Conservation (phyloP, 2,888 invertebrate species). For the Masnerella sp. region DNA sequence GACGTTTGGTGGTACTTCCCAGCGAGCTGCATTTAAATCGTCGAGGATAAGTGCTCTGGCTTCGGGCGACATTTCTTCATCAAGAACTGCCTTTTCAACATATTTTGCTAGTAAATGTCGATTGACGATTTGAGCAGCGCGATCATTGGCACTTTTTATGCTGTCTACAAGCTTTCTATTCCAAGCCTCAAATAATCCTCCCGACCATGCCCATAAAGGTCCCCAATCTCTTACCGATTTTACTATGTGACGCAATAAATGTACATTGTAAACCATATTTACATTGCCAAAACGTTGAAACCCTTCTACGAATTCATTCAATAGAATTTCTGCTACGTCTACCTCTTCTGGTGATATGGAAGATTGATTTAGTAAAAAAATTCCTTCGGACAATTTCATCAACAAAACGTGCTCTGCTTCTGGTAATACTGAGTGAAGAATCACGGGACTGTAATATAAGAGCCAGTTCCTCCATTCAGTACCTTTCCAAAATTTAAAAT, state of each 20-base stretch:
- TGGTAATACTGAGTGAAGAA: neutral
- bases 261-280: no score
- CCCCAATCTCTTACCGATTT: neutral
- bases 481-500: neutral
- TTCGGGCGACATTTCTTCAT: neutral
- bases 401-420: neutral
- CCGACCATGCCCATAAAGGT: neutral
- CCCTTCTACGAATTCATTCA: conserved; percentile 19
- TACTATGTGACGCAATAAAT: no score
- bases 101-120: conserved; percentile 12
- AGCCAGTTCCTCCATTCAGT: neutral
- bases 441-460: neutral
- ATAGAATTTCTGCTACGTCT: conserved; percentile 18
- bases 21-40: conserved; percentile 2
- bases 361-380: conserved; percentile 14
- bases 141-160: conserved; percentile 4
- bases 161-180: conserved; percentile 2
- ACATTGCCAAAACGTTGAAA: conserved; percentile 18
- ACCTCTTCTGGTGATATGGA: conserved; percentile 21
- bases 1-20: neutral
- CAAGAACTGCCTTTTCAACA: neutral
- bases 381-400: conserved; percentile 19
- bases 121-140: conserved; percentile 7
- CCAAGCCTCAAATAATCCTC: conserved; percentile 10
- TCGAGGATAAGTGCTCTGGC: neutral